These are phyloP conservation scores for Mormyrops boulengeri DNA, from an alignment of 2,797 vertebrate species.

Conservation along the genomic window DNA sequence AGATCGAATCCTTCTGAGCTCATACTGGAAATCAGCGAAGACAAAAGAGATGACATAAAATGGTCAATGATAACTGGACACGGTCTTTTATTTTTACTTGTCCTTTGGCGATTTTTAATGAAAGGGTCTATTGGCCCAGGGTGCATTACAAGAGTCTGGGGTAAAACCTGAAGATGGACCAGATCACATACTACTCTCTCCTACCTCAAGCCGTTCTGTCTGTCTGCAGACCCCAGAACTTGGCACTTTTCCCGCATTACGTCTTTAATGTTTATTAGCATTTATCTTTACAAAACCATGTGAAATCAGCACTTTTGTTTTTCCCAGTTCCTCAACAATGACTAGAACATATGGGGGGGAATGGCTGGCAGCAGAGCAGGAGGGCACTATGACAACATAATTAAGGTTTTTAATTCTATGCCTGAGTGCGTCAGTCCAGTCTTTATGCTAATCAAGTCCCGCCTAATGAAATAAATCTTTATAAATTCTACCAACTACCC, in stretches of 20 bases:
- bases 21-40: background rate
- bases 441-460: constrained; percentile 90
- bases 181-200: background rate
- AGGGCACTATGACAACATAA: constrained; percentile 84
- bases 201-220: background rate
- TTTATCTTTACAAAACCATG: background rate
- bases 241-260: background rate
- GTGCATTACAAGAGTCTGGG: background rate
- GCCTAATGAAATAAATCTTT: constrained; percentile 90
- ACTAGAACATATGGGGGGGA: background rate
- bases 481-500: constrained; percentile 28
- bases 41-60: background rate
- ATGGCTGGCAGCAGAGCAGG: constrained; percentile 44
- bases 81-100: background rate
- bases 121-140: background rate
- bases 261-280: background rate
- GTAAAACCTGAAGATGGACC: background rate
- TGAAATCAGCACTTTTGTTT: constrained; percentile 13
- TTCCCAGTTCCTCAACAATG: background rate
- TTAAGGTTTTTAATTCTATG: constrained; percentile 99
- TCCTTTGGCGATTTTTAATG: background rate
- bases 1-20: background rate
- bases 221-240: background rate
- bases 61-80: background rate
- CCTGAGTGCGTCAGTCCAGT: constrained; percentile 95